Base-by-base conservation (phyloP, 1,140 invertebrate species). In the Goniozus legneri region DNA sequence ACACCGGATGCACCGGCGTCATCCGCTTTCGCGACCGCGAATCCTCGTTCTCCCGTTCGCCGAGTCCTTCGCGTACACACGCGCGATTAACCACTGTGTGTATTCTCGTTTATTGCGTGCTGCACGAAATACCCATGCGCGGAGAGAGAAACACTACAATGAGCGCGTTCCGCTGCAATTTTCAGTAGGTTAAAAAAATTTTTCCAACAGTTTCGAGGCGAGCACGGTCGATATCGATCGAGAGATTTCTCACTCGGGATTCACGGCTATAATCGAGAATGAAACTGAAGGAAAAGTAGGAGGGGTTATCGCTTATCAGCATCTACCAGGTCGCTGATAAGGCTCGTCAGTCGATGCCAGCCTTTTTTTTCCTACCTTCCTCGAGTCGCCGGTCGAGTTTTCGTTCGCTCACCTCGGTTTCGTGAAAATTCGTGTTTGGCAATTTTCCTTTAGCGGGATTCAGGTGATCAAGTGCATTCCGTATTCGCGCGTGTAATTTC, bases 1-100 rank as follows among this genome's bases (percentile, higher is more conserved):
- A 12, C 36, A n/a, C 27, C 22, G 8, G 31, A 15, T 18, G 22
- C 22, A 46, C 37, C 40, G 31, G 44, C 47, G 37, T 47, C 41
- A 15, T 21, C 20, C 31, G 49, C 32, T 51, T 51, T 51, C 49
- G 47, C 49, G 49, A 51, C 49, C 49, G 49, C 44, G 47, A 51
- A 51, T 51, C 49, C 49, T 51, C 49, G 19, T 51, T 51, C 36
- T n/a, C 47, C 27, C 36, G 21, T 44, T 47, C 46, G 47, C 48
- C 27, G 39, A 50, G 44, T 46, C 44, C 48, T 50, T 47, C 36
- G 44, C n/a, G 43, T 21, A 40, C 31, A 31, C 30, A 39, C n/a
- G 27, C 12, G 18, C 12, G 1, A 31, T 16, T n/a, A n/a, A n/a
- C n/a, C n/a, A n/a, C n/a, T n/a, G n/a, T n/a, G n/a, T n/a, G n/a